phyloP scores from a whole-genome alignment of 2,113 vertebrate genomes.

The Castor canadensis region DNA sequence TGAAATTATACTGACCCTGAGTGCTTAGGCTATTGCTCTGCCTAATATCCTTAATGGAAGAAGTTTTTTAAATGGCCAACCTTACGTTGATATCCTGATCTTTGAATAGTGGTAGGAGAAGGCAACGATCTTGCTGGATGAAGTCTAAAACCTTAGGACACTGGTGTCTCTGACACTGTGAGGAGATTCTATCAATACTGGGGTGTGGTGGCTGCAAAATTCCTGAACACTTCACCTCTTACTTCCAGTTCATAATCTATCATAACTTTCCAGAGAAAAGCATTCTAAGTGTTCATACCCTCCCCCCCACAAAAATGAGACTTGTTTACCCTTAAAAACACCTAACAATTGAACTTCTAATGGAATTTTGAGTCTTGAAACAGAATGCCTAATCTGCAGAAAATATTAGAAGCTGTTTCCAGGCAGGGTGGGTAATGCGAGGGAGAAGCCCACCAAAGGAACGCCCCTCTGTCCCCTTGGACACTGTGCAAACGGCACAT shows the following conservation, averaged over 20 bases:
- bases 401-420: background rate
- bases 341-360: background rate
- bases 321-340: background rate
- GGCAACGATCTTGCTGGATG: background rate
- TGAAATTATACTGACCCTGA: background rate
- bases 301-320: background rate
- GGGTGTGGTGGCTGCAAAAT: background rate
- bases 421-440: no score
- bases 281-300: background rate
- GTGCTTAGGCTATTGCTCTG: background rate
- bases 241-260: background rate
- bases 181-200: no score
- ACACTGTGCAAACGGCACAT: no score
- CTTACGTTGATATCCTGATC: background rate
- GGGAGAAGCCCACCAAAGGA: background rate
- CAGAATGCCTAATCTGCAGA: background rate
- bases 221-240: background rate
- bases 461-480: background rate
- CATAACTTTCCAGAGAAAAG: background rate
- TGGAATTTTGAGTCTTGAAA: background rate
- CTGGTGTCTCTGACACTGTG: background rate
- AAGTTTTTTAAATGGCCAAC: background rate
- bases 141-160: background rate
- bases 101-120: background rate
- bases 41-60: background rate